Evolutionary conservation across 2,113 vertebrate species (phyloP).

Genomic region (Suricata suricatta): DNA sequence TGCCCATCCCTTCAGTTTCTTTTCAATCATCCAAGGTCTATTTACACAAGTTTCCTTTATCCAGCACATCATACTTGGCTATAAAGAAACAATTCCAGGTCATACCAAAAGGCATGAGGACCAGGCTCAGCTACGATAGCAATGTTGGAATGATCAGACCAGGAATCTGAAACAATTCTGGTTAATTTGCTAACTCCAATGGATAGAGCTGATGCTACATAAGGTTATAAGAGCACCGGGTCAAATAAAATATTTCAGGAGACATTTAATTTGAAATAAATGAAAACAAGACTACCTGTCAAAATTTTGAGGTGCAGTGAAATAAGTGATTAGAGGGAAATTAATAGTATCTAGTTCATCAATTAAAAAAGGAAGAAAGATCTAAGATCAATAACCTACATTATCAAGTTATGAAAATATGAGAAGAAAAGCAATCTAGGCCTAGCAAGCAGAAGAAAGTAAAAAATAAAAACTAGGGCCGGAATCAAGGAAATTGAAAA

Average conservation of each 20-base stretch:
- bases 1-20: neutral
- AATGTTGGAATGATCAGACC: neutral
- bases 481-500: neutral
- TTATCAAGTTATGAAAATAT: neutral
- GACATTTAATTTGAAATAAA: neutral
- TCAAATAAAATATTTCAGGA: neutral
- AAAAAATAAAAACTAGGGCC: neutral
- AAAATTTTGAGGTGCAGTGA: neutral
- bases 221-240: neutral
- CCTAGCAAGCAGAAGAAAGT: neutral
- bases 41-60: neutral
- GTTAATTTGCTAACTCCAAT: neutral
- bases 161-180: neutral
- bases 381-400: neutral
- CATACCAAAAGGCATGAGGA: neutral
- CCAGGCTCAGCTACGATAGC: neutral
- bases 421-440: neutral
- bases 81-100: neutral
- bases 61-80: neutral
- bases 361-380: neutral
- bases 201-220: neutral
- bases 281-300: neutral
- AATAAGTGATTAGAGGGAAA: neutral
- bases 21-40: neutral
- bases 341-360: neutral